phyloP scores from a whole-genome alignment of 2,113 vertebrate species.

The Microcebus ravelobensis region DNA sequence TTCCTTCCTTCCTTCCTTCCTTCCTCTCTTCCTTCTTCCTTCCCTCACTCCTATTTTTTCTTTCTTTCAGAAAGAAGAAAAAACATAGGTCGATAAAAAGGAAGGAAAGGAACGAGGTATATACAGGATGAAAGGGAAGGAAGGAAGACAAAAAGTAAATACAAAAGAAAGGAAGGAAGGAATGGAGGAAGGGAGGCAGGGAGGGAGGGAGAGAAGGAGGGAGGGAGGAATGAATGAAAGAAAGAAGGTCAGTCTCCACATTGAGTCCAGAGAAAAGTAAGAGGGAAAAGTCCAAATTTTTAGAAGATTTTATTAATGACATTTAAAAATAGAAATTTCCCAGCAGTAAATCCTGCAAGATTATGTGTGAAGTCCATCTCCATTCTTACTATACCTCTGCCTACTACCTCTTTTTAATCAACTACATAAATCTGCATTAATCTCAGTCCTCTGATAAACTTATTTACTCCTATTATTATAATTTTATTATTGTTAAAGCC shows the following conservation, averaged over 20 bases:
- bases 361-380: neutral
- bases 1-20: rapidly evolving
- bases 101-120: neutral
- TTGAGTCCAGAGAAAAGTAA: neutral
- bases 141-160: neutral
- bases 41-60: neutral
- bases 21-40: rapidly evolving
- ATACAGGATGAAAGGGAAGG: neutral
- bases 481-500: no score
- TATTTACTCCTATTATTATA: neutral
- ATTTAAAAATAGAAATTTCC: neutral
- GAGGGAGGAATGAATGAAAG: neutral
- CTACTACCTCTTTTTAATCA: neutral
- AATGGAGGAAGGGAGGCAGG: no score
- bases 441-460: neutral
- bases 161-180: neutral
- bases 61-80: neutral
- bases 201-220: no score
- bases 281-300: neutral
- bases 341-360: neutral
- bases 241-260: neutral
- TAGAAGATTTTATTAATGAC: neutral
- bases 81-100: neutral
- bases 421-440: neutral
- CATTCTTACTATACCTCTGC: neutral